Conservation (phyloP, 1,140 invertebrate species). For the Dreissena rostriformis region DNA sequence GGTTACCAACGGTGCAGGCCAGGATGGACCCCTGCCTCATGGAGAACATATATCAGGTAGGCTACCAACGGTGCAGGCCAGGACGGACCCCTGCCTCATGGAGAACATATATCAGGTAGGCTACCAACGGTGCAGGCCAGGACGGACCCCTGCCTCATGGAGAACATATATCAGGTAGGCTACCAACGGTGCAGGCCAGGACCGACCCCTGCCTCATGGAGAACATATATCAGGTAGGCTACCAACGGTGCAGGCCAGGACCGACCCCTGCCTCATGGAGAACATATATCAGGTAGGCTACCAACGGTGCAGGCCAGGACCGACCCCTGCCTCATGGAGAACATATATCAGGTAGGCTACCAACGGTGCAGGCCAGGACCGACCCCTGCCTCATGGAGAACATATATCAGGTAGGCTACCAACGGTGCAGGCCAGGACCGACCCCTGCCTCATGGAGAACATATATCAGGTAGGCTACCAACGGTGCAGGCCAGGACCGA, state of each 20-base stretch:
- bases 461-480: slow-evolving; percentile 28
- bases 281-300: slow-evolving; percentile 42
- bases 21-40: not conserved
- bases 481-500: slow-evolving; percentile 19
- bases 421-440: slow-evolving; percentile 6
- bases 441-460: slow-evolving; percentile 53
- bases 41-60: not conserved
- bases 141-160: slow-evolving; percentile 51
- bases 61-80: too few relatives aligned
- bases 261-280: slow-evolving; percentile 52
- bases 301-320: not conserved
- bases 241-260: not conserved
- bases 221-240: slow-evolving; percentile 43
- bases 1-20: too few relatives aligned
- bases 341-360: slow-evolving; percentile 36
- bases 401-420: slow-evolving; percentile 29
- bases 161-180: slow-evolving; percentile 47
- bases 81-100: slow-evolving; percentile 50
- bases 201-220: slow-evolving; percentile 53
- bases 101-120: slow-evolving; percentile 49
- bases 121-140: not conserved
- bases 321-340: slow-evolving; percentile 52
- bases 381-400: slow-evolving; percentile 54
- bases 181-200: not conserved
- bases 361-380: not conserved